These are phyloP conservation scores for Trachops cirrhosus DNA, from an alignment of 2,797 vertebrate species.

Conservation along the genomic window DNA sequence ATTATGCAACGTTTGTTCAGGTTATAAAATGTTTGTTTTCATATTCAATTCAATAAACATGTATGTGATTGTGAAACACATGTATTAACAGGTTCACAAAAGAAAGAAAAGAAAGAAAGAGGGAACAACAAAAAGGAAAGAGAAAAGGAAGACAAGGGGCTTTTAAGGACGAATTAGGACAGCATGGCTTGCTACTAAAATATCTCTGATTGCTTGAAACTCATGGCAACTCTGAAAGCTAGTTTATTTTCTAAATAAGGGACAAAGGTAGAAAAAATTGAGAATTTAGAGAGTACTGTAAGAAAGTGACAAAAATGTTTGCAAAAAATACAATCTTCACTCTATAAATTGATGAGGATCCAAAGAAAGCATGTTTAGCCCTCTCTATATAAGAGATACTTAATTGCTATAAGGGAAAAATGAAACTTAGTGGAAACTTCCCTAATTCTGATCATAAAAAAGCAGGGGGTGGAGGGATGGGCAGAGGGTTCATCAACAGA, in stretches of 20 bases:
- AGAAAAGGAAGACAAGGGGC: background rate
- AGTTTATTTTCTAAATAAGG: slow-evolving; percentile 23
- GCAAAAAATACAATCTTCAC: background rate
- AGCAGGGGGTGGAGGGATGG: background rate
- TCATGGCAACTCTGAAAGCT: background rate
- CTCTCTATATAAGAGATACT: background rate
- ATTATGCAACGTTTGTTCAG: background rate
- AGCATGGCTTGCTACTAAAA: background rate
- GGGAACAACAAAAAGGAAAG: background rate
- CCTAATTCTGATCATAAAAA: background rate
- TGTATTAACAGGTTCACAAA: background rate
- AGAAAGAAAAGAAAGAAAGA: background rate
- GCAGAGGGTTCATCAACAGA: background rate
- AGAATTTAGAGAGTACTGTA: background rate
- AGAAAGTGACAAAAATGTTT: background rate
- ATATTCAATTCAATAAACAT: background rate
- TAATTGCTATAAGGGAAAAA: background rate
- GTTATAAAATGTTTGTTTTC: background rate
- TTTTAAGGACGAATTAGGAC: background rate
- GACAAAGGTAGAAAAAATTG: background rate
- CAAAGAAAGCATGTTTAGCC: background rate
- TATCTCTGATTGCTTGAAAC: background rate
- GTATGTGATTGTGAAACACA: background rate
- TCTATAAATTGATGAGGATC: background rate
- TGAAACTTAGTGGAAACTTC: background rate